These are phyloP conservation scores for Atlantisia rogersi DNA, from an alignment of 2,113 vertebrate species.

Conservation along the genomic window DNA sequence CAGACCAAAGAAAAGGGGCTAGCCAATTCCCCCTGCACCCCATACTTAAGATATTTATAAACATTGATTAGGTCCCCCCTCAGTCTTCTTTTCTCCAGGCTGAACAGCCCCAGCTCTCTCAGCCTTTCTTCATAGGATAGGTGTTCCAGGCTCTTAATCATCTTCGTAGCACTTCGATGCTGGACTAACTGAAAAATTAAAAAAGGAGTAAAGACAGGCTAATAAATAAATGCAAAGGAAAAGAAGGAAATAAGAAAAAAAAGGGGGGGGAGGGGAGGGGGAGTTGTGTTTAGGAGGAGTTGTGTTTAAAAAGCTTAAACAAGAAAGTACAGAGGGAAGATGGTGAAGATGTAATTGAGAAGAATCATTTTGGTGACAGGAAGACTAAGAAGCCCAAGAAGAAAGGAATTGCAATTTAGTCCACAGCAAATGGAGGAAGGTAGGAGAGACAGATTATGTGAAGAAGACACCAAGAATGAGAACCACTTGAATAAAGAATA, in stretches of 20 bases:
- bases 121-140: too few species aligned
- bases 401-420: not conserved
- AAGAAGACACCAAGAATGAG: not conserved
- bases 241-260: fast-evolving
- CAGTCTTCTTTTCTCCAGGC: too few species aligned
- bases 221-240: not conserved
- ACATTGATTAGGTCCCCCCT: too few species aligned
- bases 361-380: not conserved
- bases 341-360: not conserved
- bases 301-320: not conserved
- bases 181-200: not conserved
- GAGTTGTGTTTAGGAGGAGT: not conserved
- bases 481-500: not conserved
- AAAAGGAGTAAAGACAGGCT: not conserved
- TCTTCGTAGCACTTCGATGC: not conserved
- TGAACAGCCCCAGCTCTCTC: too few species aligned
- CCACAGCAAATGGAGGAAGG: not conserved
- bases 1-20: too few species aligned
- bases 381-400: not conserved
- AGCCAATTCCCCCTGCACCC: too few species aligned
- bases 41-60: too few species aligned
- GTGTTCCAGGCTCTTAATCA: too few species aligned
- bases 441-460: not conserved
- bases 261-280: too few species aligned
- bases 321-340: not conserved